Base-by-base conservation (phyloP, 2,797 vertebrate genomes). In the Syngnathus rostellatus region DNA sequence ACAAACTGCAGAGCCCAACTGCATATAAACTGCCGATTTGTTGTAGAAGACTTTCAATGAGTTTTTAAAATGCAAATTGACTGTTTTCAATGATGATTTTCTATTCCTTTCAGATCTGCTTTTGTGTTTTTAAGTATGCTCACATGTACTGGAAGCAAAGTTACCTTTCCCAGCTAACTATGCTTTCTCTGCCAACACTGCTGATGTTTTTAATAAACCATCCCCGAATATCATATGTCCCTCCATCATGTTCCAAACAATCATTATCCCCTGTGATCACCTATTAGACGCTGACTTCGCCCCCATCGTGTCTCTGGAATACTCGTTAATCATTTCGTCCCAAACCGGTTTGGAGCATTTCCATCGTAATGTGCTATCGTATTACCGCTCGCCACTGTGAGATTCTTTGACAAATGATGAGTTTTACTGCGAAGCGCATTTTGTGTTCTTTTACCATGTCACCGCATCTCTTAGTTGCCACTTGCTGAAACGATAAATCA, bases 141-240 rank as follows among this genome's bases (percentile, higher is more conserved):
- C 57, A 38, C 66, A 51, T 45, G 8, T 71, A 75, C 83, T 81
- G 82, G 81, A 84, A 83, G 73, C 67, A 41, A 61, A 68, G 63
- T 53, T 75, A 37, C 58, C 1, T 71, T 64, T 85, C 80, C 80
- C 78, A 80, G 69, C 67, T 72, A 8, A 0, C 66, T 6, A 12
- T 0, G 0, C 25, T 39, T 5, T 19, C 25, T 0, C 66, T 70
- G 84, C 83, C 81, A 87, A 68, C 62, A 78, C 51, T 40, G 31
- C 54, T 74, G 41, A 9, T 43, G 64, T 69, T 63, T 58, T 54
- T 66, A 53, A 68, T 50, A 70, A 48, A 53, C 46, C 19, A 31
- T 0, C 23, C 23, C 50, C 54, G 60, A 68, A 67, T 19, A 25
- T 51, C 53, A 19, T 43, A 19, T 43, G 31, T 73, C 76, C 62